Evolutionary conservation across 2,113 vertebrate species (phyloP).

Genomic region (Thunnus maccoyii): DNA sequence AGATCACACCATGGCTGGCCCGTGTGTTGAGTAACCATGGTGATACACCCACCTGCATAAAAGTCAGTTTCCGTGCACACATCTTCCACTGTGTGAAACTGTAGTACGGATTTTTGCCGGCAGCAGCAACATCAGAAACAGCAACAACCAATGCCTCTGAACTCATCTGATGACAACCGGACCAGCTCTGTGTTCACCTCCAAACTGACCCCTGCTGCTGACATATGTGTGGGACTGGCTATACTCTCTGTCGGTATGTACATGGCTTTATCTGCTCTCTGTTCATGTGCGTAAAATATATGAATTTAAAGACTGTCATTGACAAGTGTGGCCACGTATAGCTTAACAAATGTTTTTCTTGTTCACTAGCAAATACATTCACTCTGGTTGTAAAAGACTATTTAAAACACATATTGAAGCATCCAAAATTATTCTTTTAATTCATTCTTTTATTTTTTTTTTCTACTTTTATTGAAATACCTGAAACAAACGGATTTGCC

Average conservation of each 20-base stretch:
- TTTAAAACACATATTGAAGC: no score
- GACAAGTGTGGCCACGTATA: not conserved
- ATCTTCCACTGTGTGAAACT: not conserved
- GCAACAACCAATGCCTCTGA: slow-evolving; percentile 39
- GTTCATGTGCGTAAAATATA: no score
- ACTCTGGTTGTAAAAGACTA: no score
- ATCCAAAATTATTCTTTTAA: no score
- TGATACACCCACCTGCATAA: slow-evolving; percentile 30
- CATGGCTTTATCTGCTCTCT: not conserved
- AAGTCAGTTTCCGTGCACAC: not conserved
- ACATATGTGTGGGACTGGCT: slow-evolving; percentile 73
- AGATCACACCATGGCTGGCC: no score
- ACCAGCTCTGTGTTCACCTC: slow-evolving; percentile 69
- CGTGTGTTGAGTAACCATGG: slow-evolving; percentile 42
- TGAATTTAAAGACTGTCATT: not conserved
- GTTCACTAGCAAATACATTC: no score
- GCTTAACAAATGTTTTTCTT: no score
- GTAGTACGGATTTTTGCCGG: not conserved
- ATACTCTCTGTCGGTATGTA: slow-evolving; percentile 74
- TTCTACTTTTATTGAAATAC: no score
- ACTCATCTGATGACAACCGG: slow-evolving; percentile 38
- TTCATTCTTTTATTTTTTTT: no score
- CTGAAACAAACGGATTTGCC: no score
- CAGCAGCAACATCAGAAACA: not conserved
- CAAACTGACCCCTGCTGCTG: slow-evolving; percentile 69